phyloP scores from a whole-genome alignment of 2,888 invertebrate genomes.

The Thecophora atra region DNA sequence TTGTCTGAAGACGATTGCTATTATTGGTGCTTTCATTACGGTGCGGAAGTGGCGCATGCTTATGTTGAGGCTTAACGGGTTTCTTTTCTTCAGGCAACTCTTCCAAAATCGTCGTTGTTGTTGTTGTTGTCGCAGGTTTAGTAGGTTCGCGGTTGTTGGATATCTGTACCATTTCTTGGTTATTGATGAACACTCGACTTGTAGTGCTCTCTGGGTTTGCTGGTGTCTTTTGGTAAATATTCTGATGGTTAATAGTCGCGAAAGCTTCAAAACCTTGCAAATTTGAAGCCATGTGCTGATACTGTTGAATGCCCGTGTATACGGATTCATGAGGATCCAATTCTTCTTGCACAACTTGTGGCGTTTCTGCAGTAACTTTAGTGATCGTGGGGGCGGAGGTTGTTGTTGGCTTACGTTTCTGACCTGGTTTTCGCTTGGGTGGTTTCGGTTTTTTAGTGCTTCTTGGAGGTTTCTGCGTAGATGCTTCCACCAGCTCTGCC shows the following conservation, averaged over 20 bases:
- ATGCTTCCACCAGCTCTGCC: conserved; percentile 62
- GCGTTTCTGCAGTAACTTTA: conserved; percentile 44
- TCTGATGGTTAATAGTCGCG: conserved; percentile 55
- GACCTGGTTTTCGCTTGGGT: conserved; percentile 58
- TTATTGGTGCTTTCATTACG: conserved; percentile 55
- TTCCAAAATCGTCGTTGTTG: too few species aligned
- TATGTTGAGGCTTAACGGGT: conserved; percentile 44
- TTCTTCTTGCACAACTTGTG: conserved; percentile 56
- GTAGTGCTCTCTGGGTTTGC: conserved; percentile 53
- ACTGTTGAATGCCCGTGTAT: conserved; percentile 60
- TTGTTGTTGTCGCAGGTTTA: conserved; percentile 28
- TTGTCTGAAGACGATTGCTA: conserved; percentile 31
- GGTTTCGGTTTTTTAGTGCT: conserved; percentile 56
- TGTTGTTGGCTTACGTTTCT: conserved; percentile 51
- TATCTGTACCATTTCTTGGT: conserved; percentile 57
- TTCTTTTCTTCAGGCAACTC: conserved; percentile 49
- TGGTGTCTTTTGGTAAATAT: conserved; percentile 56
- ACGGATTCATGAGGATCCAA: conserved; percentile 58
- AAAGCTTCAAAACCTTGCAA: conserved; percentile 55
- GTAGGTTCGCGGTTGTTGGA: conserved; percentile 35
- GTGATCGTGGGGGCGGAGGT: conserved; percentile 25
- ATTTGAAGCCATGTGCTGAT: conserved; percentile 55
- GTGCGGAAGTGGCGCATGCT: conserved; percentile 51
- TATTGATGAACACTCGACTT: conserved; percentile 58
- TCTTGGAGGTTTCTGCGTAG: conserved; percentile 50